These are phyloP conservation scores for Hetaerina americana DNA, from an alignment of 1,140 invertebrate species.

Conservation along the genomic window DNA sequence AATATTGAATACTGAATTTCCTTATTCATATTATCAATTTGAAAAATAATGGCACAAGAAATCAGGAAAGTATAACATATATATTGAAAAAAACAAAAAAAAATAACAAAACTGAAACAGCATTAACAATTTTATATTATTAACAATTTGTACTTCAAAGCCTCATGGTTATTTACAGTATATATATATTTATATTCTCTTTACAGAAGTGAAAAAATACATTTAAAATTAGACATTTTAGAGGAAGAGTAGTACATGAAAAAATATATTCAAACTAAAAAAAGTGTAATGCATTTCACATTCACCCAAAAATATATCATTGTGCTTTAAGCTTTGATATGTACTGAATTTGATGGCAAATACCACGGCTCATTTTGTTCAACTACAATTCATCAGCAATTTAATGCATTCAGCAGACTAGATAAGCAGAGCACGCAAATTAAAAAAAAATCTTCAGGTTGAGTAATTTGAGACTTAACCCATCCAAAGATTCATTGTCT, in stretches of 20 bases:
- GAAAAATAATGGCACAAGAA: no score
- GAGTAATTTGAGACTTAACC: no score
- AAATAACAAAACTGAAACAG: background rate
- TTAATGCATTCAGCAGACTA: background rate
- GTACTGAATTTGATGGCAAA: background rate
- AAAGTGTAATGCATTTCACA: background rate
- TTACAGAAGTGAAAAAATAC: background rate
- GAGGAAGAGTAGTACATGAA: background rate
- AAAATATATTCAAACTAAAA: background rate
- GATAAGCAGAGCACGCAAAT: background rate
- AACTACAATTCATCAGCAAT: background rate
- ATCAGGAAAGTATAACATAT: no score
- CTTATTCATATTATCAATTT: no score
- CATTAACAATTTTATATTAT: background rate
- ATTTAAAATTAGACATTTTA: background rate
- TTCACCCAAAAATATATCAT: background rate
- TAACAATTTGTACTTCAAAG: background rate
- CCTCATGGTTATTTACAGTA: background rate
- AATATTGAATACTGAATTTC: no score
- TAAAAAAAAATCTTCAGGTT: no score
- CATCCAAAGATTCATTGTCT: background rate
- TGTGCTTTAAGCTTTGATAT: background rate
- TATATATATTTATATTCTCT: constrained; percentile 1
- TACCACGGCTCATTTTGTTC: background rate
- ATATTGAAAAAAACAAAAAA: background rate